Conservation (phyloP, 2,113 vertebrate genomes). For the Aphyosemion australe region DNA sequence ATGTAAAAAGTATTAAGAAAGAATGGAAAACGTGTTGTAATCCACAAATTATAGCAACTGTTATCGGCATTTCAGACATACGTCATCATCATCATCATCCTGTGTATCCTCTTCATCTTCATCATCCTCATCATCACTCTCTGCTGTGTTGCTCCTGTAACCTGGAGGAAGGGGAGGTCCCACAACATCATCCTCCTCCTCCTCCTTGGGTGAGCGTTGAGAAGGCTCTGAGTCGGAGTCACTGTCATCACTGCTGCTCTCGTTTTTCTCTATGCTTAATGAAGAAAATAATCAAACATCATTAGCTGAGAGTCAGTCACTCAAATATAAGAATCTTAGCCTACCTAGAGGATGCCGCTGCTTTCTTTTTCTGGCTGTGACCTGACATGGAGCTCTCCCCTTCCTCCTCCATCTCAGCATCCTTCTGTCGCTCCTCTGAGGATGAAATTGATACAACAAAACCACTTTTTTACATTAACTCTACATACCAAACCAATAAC, state of each 20-base stretch:
- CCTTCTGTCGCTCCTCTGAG: conserved; percentile 69
- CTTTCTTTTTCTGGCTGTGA: conserved; percentile 31
- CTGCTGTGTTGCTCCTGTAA: conserved; percentile 73
- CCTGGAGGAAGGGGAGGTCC: conserved; percentile 84
- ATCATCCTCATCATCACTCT: conserved; percentile 68
- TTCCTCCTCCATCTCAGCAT: conserved; percentile 37
- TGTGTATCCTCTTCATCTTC: conserved; percentile 71
- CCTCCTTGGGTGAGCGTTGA: conserved; percentile 49
- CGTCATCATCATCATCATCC: conserved; percentile 75
- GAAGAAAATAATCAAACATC: background rate
- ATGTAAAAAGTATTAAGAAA: background rate
- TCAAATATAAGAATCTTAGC: background rate
- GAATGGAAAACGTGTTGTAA: background rate
- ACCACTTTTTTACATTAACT: background rate
- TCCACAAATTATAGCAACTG: background rate
- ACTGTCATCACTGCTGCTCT: conserved; percentile 57
- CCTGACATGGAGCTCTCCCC: conserved; percentile 53
- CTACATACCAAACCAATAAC: background rate
- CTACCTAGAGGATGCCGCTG: conserved; percentile 58
- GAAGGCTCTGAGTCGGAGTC: conserved; percentile 72
- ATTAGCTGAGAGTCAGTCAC: background rate
- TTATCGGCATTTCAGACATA: conserved; percentile 76
- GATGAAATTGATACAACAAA: background rate
- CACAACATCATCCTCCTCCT: conserved; percentile 73
- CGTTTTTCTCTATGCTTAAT: conserved; percentile 59